Evolutionary conservation across 2,797 vertebrate genomes (phyloP), one percentile per base, ranked within the genome.

Genomic region (Mallotus villosus): DNA sequence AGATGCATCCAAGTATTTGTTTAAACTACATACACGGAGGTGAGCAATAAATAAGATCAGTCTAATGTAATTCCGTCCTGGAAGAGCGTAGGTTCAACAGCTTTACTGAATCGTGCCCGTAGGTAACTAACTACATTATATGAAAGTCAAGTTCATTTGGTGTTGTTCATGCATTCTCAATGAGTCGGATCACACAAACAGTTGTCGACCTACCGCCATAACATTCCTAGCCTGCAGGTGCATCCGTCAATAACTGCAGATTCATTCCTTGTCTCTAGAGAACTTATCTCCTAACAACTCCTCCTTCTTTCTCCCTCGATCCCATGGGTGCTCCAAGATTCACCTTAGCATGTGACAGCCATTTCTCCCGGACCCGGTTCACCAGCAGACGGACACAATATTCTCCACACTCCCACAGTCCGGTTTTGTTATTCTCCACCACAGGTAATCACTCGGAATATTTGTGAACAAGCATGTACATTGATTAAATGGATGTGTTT

Each of bases 251-350:
- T 14, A 55, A 55, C 51, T 55, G 51, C 17, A 55, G 24, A 60
- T 22, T 24, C 2, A 60, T 25, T 60, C n/a, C n/a, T 22, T 21
- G 5, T 32, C 14, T 37, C n/a, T 37, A 21, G 11, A 19, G 58
- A 12, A 12, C 2, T 25, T 0, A 29, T 55, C 51, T 51, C 17
- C 14, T 0, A 58, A 49, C 67, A 71, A 58, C 41, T 61, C 75
- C 64, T 67, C 66, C 7, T 1, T 34, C 46, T 16, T 7, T 5
- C 22, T 32, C 9, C 19, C 22, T 1, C 12, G 24, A 3, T 8
- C 12, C 11, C 71, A 32, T 68, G 21, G 4, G 4, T 62, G 32
- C 32, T 78, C 70, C 71, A 77, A 86, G 82, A 74, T 85, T 72
- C 63, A 16, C 21, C 21, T 49, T 66, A 32, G 27, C 53, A 25